Evolutionary conservation across 2,797 vertebrate species (phyloP), one percentile per base, ranked within the genome.

Genomic region (Typhlichthys subterraneus): DNA sequence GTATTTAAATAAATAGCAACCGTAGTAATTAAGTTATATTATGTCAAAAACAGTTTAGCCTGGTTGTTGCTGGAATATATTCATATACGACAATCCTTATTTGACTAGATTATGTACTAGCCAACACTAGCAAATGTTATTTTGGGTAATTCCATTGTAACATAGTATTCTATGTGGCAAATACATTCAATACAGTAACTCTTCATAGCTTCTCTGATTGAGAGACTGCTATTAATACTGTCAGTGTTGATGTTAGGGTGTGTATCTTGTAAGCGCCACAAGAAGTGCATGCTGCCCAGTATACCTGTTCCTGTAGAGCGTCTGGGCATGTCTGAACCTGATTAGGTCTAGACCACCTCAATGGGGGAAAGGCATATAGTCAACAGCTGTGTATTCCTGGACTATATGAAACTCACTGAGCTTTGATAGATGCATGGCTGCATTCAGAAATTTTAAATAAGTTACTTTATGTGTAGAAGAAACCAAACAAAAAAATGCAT

Each of bases 241-340:
- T 49, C 48, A 50, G 56, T 6, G 2, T 38, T 8, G 23, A 29
- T 29, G 7, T 45, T 53, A 53, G 45, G 12, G 4, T 63, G 50
- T 57, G 57, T 33, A 46, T 15, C 49, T 53, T 46, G 47, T 45
- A 63, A 62, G 56, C 17, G 13, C 12, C 5, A 45, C 4, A 33
- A 42, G 33, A n/a, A 45, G 49, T 2, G 31, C 57, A 31, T 60
- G 61, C 64, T 72, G 68, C 67, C 33, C 67, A n/a, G 23, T 45
- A 82, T 73, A 76, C 75, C 72, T 63, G 59, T 0, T n/a, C 61
- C 69, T 61, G 46, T 71, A 42, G 4, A 59, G 7, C 15, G 17
- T 72, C 63, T 48, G 57, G 53, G 67, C 85, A 59, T 54, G 85
- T 77, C 73, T 31, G 1, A 53, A 70, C 81, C 61, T 0, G 31